Conservation (phyloP, 2,113 vertebrate species). For the Bos javanicus region DNA sequence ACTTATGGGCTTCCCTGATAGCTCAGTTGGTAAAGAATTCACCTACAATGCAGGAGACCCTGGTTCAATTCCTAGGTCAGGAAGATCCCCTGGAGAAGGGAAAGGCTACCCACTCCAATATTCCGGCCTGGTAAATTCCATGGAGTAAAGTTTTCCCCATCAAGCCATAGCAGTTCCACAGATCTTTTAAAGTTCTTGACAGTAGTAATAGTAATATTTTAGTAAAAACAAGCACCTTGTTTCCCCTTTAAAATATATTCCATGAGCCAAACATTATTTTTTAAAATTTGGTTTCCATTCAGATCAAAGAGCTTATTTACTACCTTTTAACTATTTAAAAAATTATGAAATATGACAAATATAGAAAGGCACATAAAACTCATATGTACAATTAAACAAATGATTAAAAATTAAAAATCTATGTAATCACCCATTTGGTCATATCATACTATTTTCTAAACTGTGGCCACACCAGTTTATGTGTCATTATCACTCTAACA, state of each 20-base stretch:
- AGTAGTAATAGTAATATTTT: background rate
- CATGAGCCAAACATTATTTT: background rate
- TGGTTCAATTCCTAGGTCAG: background rate
- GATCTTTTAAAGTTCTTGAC: background rate
- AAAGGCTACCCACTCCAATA: background rate
- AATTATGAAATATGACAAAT: background rate
- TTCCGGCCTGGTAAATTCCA: background rate
- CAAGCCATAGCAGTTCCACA: background rate
- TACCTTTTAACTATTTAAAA: background rate
- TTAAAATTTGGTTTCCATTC: background rate
- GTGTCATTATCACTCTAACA: background rate
- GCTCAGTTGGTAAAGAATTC: background rate
- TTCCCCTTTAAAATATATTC: background rate
- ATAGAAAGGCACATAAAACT: background rate
- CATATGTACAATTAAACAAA: background rate
- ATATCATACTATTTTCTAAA: background rate
- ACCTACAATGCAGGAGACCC: background rate
- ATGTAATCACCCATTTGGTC: background rate
- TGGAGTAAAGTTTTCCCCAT: background rate
- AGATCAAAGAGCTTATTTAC: background rate
- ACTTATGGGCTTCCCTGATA: background rate
- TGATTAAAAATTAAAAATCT: background rate
- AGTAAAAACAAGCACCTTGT: background rate
- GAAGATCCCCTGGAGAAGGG: background rate
- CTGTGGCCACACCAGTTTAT: background rate